Percentiles rank a stretch among this genome's conserved stretches.
phyloP scores from a whole-genome alignment of 2,888 invertebrate genomes.

The Mesorhabditis spiculigera region DNA sequence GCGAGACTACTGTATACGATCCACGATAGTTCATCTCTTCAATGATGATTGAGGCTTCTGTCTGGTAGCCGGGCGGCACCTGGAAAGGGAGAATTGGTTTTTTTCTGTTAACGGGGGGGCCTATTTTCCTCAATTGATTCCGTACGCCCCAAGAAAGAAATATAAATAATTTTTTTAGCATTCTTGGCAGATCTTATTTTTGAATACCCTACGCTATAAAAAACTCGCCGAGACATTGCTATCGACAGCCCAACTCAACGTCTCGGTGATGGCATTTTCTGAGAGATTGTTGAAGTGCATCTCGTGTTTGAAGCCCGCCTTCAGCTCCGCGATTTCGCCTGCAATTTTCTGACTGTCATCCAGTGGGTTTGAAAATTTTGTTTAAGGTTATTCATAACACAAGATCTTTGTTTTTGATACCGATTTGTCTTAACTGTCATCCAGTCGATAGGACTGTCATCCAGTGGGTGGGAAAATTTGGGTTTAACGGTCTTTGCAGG shows the following conservation, averaged over 20 bases:
- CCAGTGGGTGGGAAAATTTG: too few species aligned
- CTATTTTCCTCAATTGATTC: too few species aligned
- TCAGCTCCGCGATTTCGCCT: conserved; percentile 60
- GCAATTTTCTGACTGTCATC: conserved; percentile 11
- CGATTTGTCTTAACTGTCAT: too few species aligned
- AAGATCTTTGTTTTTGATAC: too few species aligned
- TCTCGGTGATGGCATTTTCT: conserved; percentile 59
- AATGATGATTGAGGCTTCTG: conserved; percentile 62
- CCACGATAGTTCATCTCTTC: conserved; percentile 62
- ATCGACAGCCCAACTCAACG: conserved; percentile 63
- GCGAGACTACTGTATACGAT: conserved; percentile 59
- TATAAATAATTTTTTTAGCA: too few species aligned
- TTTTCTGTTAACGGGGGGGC: too few species aligned
- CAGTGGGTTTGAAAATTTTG: too few species aligned
- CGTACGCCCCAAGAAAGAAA: too few species aligned
- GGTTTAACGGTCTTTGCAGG: too few species aligned
- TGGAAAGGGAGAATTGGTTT: conserved; percentile 40
- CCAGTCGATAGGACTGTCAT: too few species aligned
- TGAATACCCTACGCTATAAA: not conserved
- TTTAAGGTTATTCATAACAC: too few species aligned
- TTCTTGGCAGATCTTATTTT: too few species aligned
- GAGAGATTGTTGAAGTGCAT: conserved; percentile 58
- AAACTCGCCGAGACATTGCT: conserved; percentile 58
- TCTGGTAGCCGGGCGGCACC: conserved; percentile 59
- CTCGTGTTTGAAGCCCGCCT: conserved; percentile 60